Conservation (phyloP, 37 sponge, comb jelly and placozoan genomes). For the Cliona cf. orientalis region DNA sequence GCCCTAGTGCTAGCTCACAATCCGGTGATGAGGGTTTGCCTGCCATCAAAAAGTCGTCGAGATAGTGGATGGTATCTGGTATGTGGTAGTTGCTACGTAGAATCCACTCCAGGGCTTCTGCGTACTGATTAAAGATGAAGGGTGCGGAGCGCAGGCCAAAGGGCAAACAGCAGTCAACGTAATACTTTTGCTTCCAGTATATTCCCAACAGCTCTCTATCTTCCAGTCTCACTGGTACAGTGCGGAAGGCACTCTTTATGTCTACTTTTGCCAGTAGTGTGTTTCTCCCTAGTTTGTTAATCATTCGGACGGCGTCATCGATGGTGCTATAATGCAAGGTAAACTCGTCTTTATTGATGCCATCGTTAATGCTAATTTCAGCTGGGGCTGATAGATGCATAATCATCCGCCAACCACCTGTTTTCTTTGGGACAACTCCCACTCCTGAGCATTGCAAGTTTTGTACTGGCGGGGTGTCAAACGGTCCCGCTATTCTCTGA, state of each 20-base stretch:
- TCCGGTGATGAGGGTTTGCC: neutral
- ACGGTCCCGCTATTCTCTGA: neutral
- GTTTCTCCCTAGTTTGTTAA: too few species aligned
- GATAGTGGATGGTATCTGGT: conserved; percentile 25
- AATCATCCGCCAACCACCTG: too few species aligned
- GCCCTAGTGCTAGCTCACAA: neutral
- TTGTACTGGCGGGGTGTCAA: neutral
- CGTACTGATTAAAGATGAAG: conserved; percentile 25
- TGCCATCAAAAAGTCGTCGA: conserved; percentile 37
- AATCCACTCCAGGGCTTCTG: conserved; percentile 35
- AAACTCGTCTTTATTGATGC: neutral
- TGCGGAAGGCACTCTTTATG: too few species aligned
- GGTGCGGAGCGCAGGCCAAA: conserved; percentile 43
- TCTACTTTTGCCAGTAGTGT: too few species aligned
- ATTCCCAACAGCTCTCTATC: too few species aligned
- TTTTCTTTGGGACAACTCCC: conserved; percentile 15
- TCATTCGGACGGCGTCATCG: too few species aligned
- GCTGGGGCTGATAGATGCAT: too few species aligned
- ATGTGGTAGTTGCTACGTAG: conserved; percentile 9
- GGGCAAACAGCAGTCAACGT: too few species aligned
- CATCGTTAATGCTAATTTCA: neutral
- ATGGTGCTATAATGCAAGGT: too few species aligned
- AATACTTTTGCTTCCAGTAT: too few species aligned
- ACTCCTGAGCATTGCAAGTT: neutral
- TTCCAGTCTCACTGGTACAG: too few species aligned